These are phyloP conservation scores for Leptinotarsa peninsularis DNA, from an alignment of 2,888 invertebrate species.

Conservation along the genomic window DNA sequence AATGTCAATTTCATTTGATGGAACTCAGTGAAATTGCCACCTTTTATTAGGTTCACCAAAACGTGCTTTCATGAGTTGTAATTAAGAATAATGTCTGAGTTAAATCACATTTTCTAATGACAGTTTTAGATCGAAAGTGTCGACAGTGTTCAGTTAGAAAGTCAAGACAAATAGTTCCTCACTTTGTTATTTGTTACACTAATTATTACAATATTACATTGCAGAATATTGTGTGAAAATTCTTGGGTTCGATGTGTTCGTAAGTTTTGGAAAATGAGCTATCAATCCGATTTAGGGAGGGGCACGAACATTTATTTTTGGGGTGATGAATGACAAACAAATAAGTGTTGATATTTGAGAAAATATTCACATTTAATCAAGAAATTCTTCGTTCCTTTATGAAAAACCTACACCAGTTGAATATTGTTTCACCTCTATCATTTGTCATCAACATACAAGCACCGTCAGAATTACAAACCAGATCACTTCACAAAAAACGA, in stretches of 20 bases:
- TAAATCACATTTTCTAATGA: constrained; percentile 6
- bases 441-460: constrained; percentile 11
- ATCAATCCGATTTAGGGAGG: too few species aligned
- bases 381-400: not conserved
- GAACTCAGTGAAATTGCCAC: too few species aligned
- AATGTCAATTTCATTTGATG: too few species aligned
- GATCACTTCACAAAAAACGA: constrained; percentile 25
- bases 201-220: too few species aligned
- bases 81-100: not conserved
- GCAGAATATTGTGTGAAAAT: too few species aligned
- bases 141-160: not conserved
- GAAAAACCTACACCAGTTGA: not conserved
- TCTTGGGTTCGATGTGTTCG: too few species aligned
- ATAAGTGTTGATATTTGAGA: too few species aligned
- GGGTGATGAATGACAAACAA: too few species aligned
- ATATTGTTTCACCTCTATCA: not conserved
- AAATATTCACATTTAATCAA: too few species aligned
- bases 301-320: too few species aligned
- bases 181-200: not conserved
- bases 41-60: not conserved
- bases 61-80: not conserved
- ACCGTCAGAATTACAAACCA: constrained; percentile 16
- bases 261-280: too few species aligned
- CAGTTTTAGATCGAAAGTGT: constrained; percentile 8
- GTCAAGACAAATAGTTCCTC: not conserved